These are phyloP conservation scores for Jacana jacana DNA, from an alignment of 2,113 vertebrate genomes.

Conservation along the genomic window DNA sequence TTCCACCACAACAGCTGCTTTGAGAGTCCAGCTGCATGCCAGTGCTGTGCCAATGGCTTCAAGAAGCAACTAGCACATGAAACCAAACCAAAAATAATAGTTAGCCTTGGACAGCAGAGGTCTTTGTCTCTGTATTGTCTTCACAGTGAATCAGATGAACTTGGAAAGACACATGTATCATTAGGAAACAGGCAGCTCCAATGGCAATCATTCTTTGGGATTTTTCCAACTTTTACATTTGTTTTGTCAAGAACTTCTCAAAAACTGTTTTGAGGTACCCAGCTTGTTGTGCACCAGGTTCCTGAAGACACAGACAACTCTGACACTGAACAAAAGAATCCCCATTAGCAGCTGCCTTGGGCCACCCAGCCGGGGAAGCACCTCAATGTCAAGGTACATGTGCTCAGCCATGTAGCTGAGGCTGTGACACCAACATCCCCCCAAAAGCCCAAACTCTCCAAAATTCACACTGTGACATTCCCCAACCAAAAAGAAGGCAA, in stretches of 20 bases:
- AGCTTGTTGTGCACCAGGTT: background rate
- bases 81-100: background rate
- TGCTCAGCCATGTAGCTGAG: background rate
- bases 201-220: background rate
- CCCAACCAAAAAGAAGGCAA: background rate
- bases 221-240: background rate
- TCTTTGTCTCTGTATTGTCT: background rate
- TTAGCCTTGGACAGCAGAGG: background rate
- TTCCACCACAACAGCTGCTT: background rate
- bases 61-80: background rate
- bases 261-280: background rate
- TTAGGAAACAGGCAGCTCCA: background rate
- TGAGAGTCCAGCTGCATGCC: background rate
- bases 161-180: background rate
- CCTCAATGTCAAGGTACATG: fast-evolving
- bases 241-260: background rate
- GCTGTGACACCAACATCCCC: background rate
- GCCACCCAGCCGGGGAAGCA: background rate
- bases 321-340: background rate
- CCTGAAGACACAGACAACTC: background rate
- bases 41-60: background rate
- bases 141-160: background rate
- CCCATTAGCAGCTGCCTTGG: background rate
- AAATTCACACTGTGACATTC: background rate
- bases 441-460: background rate